Evolutionary conservation across 2,797 vertebrate species (phyloP).

Genomic region (Jordanella pulchra): DNA sequence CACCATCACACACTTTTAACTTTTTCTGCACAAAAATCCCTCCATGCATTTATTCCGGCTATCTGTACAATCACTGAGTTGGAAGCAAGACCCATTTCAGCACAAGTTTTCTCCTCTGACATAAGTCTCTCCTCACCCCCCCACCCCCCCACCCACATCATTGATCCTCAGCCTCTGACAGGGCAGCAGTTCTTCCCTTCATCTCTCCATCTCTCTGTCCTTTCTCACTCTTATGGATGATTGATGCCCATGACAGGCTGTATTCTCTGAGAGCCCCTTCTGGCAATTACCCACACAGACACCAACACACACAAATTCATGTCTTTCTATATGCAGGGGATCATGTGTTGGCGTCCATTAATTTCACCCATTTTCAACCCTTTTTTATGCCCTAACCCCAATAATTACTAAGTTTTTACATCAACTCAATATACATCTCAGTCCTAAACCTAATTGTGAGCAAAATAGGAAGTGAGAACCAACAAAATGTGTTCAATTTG

Average conservation of each 20-base stretch:
- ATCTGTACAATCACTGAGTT: conserved; percentile 34
- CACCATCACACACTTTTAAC: conserved; percentile 5
- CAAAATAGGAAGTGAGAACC: too few relatives aligned
- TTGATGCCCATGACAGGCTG: conserved; percentile 69
- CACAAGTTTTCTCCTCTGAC: conserved; percentile 61
- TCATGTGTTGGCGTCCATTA: too few relatives aligned
- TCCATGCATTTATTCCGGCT: conserved; percentile 25
- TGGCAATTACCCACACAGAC: conserved; percentile 52
- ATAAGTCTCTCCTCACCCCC: conserved; percentile 44
- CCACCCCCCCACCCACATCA: too few relatives aligned
- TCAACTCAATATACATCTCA: too few relatives aligned
- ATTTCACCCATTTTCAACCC: too few relatives aligned
- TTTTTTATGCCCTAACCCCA: too few relatives aligned
- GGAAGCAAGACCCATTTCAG: conserved; percentile 58
- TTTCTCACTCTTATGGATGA: conserved; percentile 55
- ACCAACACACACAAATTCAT: not conserved
- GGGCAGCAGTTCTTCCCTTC: not conserved
- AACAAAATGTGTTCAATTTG: too few relatives aligned
- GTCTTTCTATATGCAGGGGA: too few relatives aligned
- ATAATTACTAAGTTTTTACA: too few relatives aligned
- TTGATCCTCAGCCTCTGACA: conserved; percentile 52
- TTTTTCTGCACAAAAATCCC: conserved; percentile 25
- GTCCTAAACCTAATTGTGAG: too few relatives aligned
- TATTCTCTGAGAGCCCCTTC: conserved; percentile 64
- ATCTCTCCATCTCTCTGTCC: conserved; percentile 10